Evolutionary conservation across 2,797 vertebrate genomes (phyloP).

Genomic region (Coccyzus lansbergi): DNA sequence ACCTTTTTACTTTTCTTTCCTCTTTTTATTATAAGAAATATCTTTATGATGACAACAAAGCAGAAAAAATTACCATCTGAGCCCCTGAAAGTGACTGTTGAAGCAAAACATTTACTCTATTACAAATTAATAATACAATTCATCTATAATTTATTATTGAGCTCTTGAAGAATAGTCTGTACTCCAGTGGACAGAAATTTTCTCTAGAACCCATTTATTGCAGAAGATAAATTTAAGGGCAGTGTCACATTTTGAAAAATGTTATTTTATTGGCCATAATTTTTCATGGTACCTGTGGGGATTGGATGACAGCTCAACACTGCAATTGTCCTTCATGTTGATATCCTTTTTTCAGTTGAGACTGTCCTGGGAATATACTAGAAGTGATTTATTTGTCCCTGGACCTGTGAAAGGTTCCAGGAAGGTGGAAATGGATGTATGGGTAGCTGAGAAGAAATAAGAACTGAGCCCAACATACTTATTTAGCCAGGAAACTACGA

Average conservation of each 20-base stretch:
- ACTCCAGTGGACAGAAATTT: slow-evolving; percentile 89
- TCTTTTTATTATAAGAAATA: slow-evolving; percentile 18
- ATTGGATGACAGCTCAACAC: slow-evolving; percentile 90
- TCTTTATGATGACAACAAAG: slow-evolving; percentile 53
- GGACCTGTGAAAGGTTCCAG: slow-evolving; percentile 89
- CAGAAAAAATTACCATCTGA: slow-evolving; percentile 69
- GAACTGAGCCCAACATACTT: slow-evolving; percentile 69
- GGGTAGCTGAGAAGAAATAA: slow-evolving; percentile 83
- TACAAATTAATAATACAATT: slow-evolving; percentile 93
- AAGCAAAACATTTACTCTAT: slow-evolving; percentile 91
- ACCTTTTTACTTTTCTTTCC: background rate
- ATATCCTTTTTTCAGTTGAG: slow-evolving; percentile 88
- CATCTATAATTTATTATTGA: slow-evolving; percentile 93
- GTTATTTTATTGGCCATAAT: slow-evolving; percentile 95
- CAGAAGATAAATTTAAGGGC: slow-evolving; percentile 92
- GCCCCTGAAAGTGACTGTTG: slow-evolving; percentile 75
- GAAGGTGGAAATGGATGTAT: slow-evolving; percentile 90
- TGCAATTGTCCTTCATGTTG: slow-evolving; percentile 95
- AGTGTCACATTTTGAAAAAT: slow-evolving; percentile 96
- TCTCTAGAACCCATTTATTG: slow-evolving; percentile 91
- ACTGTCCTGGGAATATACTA: slow-evolving; percentile 87
- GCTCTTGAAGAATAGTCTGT: slow-evolving; percentile 89
- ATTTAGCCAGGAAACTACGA: slow-evolving; percentile 73
- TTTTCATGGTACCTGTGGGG: slow-evolving; percentile 93
- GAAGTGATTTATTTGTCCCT: slow-evolving; percentile 98